Evolutionary conservation across 2,113 vertebrate genomes (phyloP).

Genomic region (western clawed frog (Xenopus tropicalis)): UCB_Xtro_10.0 CM004444.2:112867001-112867500

Average conservation of each 20-base stretch:
- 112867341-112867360: slow-evolving; percentile 56
- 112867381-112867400: slow-evolving; percentile 52
- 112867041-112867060: no score
- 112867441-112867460: slow-evolving; percentile 4
- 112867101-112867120: no score
- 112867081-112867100: no score
- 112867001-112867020: no score
- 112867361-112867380: slow-evolving; percentile 49
- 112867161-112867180: no score
- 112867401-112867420: slow-evolving; percentile 13
- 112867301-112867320: slow-evolving; percentile 61
- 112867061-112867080: no score
- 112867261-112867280: slow-evolving; percentile 6
- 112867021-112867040: no score
- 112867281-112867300: slow-evolving; percentile 55
- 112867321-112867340: slow-evolving; percentile 56
- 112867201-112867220: no score
- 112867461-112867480: slow-evolving; percentile 48
- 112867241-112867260: not conserved
- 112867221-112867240: no score
- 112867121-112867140: no score
- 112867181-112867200: no score
- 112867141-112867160: no score
- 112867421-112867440: slow-evolving; percentile 41
- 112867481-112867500: slow-evolving; percentile 50